phyloP scores from a whole-genome alignment of 1,140 invertebrate genomes.

The Zeugodacus cucurbitae region DNA sequence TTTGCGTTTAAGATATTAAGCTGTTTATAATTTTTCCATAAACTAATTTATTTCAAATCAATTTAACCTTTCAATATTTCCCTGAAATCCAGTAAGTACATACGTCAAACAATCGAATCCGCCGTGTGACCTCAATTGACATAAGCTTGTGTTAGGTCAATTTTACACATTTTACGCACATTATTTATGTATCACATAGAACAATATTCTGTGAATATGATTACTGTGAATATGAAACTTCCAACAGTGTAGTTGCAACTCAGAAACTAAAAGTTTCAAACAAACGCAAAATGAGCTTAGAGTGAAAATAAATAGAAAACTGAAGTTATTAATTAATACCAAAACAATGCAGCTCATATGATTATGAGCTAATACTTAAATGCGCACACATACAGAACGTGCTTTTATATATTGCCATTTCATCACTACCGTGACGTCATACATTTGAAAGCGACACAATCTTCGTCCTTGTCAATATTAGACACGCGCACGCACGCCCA shows the following conservation, averaged over 20 bases:
- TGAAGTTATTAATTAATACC: neutral
- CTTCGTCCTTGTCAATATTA: neutral
- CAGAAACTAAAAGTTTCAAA: too few relatives aligned
- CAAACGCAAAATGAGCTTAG: neutral
- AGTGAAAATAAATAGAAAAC: neutral
- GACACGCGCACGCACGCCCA: neutral
- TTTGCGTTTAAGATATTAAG: too few relatives aligned
- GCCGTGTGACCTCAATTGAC: neutral
- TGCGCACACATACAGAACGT: neutral
- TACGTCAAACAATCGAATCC: neutral
- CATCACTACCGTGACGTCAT: constrained; percentile 1
- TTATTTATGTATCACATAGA: too few relatives aligned
- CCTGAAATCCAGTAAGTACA: neutral
- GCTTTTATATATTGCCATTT: neutral
- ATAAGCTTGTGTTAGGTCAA: neutral
- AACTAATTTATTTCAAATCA: too few relatives aligned
- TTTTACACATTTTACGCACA: neutral
- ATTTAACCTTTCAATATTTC: neutral
- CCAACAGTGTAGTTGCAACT: too few relatives aligned
- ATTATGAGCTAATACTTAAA: neutral
- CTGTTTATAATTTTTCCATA: too few relatives aligned
- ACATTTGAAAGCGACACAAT: neutral
- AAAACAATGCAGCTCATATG: neutral
- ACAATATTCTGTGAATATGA: neutral
- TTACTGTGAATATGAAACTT: neutral